Base-by-base conservation (phyloP, 1,140 invertebrate genomes). In the Pseudachorutes palmiensis region DNA sequence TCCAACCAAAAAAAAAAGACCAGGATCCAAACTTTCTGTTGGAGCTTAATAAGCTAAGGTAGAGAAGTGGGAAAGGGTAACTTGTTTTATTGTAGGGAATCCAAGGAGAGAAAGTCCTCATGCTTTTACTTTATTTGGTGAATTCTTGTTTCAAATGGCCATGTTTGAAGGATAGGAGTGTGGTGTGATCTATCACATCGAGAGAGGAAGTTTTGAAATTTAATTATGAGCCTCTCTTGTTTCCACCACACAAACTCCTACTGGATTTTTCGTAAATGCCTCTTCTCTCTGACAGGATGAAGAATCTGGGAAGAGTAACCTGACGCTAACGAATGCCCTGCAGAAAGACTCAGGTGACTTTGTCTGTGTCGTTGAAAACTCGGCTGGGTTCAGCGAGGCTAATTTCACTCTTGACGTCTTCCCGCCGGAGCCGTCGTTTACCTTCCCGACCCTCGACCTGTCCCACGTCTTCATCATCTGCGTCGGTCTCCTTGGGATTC, bases 361-460 rank as follows among this genome's bases (percentile, higher is more conserved):
- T 80, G 88, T 88, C 74, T 97, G 94, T 77, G 85, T 92, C 0
- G 92, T 91, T 19, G 89, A 92, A 75, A 97, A 97, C 78, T 84
- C 87, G 63, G 92, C 90, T 12, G 95, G 94, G 1, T 90, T 86
- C 75, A 89, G 90, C n/a, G 89, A 92, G 79, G 88, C 90, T 0
- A 94, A 94, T 76, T 93, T 92, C 74, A 94, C 91, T 5, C 80
- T 94, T 14, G 86, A 90, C 75, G 88, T 94, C 33, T 86, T 86
- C 31, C 82, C 89, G 74, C 82, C 89, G 74, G 81, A 86, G 48
- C 83, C 88, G 12, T 86, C 86, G 2, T 89, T 88, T 29, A 88
- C 90, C 80, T 61, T 87, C 87, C 0, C 88, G 0, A 87, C 87
- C 0, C 12, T 55, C 24, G 51, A 55, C 24, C 24, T 16, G 78